These are phyloP conservation scores for Danio choprae DNA, from an alignment of 2,797 vertebrate genomes.

Conservation along the genomic window DNA sequence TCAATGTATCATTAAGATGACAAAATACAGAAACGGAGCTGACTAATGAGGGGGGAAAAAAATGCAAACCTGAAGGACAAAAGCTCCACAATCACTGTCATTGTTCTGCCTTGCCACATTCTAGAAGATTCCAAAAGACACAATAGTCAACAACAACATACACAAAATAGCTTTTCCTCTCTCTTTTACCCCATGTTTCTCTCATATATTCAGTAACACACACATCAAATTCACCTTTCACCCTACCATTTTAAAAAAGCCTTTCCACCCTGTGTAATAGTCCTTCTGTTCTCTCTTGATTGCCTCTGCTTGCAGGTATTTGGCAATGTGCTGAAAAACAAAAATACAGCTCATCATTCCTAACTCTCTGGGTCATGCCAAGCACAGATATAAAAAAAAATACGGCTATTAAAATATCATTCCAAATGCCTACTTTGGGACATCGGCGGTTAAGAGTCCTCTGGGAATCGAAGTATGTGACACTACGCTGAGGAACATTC, in stretches of 20 bases:
- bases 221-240: conserved; percentile 1
- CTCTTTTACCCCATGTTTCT: neutral
- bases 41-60: neutral
- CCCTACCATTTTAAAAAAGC: conserved; percentile 92
- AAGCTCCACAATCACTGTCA: conserved; percentile 93
- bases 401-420: neutral
- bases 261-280: conserved; percentile 88
- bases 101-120: conserved; percentile 94
- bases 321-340: conserved; percentile 87
- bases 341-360: neutral
- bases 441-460: conserved; percentile 92
- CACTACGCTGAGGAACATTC: conserved; percentile 82
- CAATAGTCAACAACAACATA: conserved; percentile 13
- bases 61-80: conserved; percentile 89
- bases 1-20: neutral
- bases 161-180: neutral
- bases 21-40: neutral
- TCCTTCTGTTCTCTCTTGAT: conserved; percentile 87
- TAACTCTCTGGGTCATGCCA: neutral
- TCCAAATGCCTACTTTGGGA: conserved; percentile 81
- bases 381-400: neutral
- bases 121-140: conserved; percentile 71
- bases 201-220: neutral
- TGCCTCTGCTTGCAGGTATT: conserved; percentile 91
- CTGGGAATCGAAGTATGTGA: conserved; percentile 94